Percentiles rank a stretch among this genome's conserved stretches.
Conservation (phyloP, 1,140 invertebrate species). For the Lepidurus arcticus region DNA sequence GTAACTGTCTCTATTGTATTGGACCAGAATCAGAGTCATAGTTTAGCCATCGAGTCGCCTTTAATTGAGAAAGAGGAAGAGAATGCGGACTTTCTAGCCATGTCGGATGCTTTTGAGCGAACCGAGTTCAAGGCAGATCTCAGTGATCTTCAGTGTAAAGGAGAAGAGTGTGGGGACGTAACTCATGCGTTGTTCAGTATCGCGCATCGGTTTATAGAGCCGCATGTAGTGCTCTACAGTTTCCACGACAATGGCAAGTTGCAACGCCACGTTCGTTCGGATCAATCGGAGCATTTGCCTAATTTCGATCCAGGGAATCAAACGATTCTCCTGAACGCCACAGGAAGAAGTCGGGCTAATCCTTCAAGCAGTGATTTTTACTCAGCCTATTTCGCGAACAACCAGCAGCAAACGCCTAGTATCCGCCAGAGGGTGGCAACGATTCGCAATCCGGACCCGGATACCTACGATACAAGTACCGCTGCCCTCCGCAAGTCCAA, state of each 20-base stretch:
- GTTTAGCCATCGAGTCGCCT: background rate
- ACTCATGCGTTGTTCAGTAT: background rate
- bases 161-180: background rate
- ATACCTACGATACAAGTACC: background rate
- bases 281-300: background rate
- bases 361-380: background rate
- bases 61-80: background rate
- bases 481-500: background rate
- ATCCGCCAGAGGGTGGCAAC: background rate
- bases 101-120: background rate
- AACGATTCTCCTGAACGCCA: background rate
- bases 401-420: background rate
- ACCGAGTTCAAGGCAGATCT: background rate
- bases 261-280: background rate
- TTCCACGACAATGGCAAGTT: background rate
- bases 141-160: background rate
- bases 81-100: background rate
- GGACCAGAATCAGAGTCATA: background rate
- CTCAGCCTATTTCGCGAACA: background rate
- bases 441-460: background rate
- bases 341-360: background rate
- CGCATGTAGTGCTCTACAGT: background rate
- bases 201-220: background rate
- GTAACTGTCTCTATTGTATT: background rate
- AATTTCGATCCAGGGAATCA: background rate